phyloP scores from a whole-genome alignment of 2,888 invertebrate species.

The Macaria liturata region DNA sequence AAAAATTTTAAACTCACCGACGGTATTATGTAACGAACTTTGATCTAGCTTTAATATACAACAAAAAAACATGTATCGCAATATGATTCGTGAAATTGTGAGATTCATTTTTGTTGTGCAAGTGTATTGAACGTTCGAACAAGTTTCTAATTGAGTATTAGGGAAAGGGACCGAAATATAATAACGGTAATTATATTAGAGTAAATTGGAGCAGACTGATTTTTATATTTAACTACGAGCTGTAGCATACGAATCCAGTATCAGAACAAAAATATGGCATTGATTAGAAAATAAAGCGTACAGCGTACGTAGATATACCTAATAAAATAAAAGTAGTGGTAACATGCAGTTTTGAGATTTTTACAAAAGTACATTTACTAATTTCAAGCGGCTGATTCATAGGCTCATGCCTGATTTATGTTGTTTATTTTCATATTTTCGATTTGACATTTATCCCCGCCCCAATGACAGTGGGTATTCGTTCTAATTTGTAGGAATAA shows the following conservation, averaged over 20 bases:
- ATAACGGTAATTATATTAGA: slow-evolving; percentile 57
- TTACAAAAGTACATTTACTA: slow-evolving; percentile 9
- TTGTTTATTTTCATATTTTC: slow-evolving; percentile 6
- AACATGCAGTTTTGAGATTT: slow-evolving; percentile 13
- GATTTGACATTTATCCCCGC: neutral
- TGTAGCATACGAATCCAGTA: slow-evolving; percentile 35
- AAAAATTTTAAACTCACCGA: slow-evolving; percentile 6
- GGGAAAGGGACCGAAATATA: slow-evolving; percentile 69
- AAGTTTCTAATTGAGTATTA: slow-evolving; percentile 57
- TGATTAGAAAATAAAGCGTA: slow-evolving; percentile 8
- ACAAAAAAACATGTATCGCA: slow-evolving; percentile 5
- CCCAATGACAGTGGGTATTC: slow-evolving; percentile 3
- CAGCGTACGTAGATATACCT: neutral
- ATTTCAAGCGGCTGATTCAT: slow-evolving; percentile 2
- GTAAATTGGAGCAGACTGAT: slow-evolving; percentile 69
- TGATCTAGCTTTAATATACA: neutral
- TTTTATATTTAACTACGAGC: slow-evolving; percentile 54
- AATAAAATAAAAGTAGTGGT: neutral
- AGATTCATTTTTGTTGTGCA: slow-evolving; percentile 22
- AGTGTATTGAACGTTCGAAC: slow-evolving; percentile 32
- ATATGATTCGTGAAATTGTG: slow-evolving; percentile 12
- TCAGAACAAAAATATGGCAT: slow-evolving; percentile 20
- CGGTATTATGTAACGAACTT: neutral
- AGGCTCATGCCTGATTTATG: slow-evolving; percentile 1
- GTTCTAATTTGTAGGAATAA: slow-evolving; percentile 7